Evolutionary conservation across 2,888 invertebrate genomes (phyloP).

Genomic region (Incurvaria masculella): DNA sequence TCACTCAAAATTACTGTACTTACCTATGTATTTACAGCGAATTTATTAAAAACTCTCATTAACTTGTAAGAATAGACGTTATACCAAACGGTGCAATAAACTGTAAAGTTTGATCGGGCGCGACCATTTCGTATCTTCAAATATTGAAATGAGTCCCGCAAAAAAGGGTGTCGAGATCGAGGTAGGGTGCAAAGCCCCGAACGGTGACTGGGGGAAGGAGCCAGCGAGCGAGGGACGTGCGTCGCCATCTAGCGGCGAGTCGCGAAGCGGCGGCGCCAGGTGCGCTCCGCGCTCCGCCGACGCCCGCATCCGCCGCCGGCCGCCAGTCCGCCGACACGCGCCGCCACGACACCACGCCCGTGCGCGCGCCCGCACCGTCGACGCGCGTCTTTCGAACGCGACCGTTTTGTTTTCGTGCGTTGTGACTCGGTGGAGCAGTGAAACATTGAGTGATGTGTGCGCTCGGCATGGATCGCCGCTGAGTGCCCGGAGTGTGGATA

Average conservation of each 20-base stretch:
- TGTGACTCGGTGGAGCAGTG: constrained; percentile 39
- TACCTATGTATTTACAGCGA: too few species aligned
- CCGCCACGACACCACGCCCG: constrained; percentile 38
- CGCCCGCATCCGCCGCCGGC: constrained; percentile 28
- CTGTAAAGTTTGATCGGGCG: too few species aligned
- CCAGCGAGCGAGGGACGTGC: background rate
- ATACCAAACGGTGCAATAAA: too few species aligned
- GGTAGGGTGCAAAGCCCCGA: too few species aligned
- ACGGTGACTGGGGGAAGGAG: too few species aligned
- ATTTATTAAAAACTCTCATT: too few species aligned
- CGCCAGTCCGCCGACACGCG: constrained; percentile 54
- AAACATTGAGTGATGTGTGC: constrained; percentile 45
- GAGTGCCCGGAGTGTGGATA: constrained; percentile 18
- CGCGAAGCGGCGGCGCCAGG: constrained; percentile 33
- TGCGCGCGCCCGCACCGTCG: constrained; percentile 36
- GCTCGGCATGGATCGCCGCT: constrained; percentile 54
- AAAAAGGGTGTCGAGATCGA: too few species aligned
- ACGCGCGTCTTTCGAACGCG: constrained; percentile 52
- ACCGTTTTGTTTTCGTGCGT: constrained; percentile 20
- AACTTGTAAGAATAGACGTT: too few species aligned
- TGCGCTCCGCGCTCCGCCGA: constrained; percentile 48
- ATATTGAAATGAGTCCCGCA: too few species aligned
- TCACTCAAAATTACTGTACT: too few species aligned
- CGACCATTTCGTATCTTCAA: too few species aligned
- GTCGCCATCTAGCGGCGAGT: background rate